Percentiles rank a stretch among this genome's conserved stretches.
phyloP scores from a whole-genome alignment of 2,888 invertebrate genomes.

The Prosopocoilus inquinatus region DNA sequence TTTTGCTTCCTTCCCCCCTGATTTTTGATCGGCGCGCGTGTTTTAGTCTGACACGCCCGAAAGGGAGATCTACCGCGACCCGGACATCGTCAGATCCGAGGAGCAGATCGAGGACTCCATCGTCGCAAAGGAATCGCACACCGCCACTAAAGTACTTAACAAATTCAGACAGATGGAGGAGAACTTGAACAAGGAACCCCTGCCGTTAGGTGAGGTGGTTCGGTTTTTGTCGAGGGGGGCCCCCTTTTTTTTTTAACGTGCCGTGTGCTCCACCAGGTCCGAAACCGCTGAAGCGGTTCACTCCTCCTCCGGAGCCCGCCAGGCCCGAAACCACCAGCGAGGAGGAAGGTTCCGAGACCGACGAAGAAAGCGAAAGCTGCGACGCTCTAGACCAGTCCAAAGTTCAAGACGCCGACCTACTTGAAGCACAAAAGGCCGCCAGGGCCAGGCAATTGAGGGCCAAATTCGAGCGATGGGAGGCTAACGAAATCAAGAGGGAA shows the following conservation, averaged over 20 bases:
- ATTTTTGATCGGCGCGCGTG: not conserved
- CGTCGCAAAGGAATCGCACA: constrained; percentile 61
- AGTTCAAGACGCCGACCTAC: constrained; percentile 40
- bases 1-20: not conserved
- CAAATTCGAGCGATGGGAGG: constrained; percentile 87
- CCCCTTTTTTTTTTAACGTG: not conserved
- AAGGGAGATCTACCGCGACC: constrained; percentile 70
- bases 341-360: constrained; percentile 49
- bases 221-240: not conserved
- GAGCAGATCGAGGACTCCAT: constrained; percentile 56
- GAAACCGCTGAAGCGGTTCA: constrained; percentile 84
- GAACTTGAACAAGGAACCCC: constrained; percentile 56
- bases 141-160: constrained; percentile 81
- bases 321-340: constrained; percentile 42
- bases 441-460: constrained; percentile 81
- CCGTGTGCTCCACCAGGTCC: constrained; percentile 51
- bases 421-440: constrained; percentile 66
- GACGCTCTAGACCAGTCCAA: constrained; percentile 49
- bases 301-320: constrained; percentile 75
- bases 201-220: constrained; percentile 40
- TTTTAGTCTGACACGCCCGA: constrained; percentile 65
- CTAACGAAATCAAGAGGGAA: constrained; percentile 62
- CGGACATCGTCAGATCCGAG: constrained; percentile 66
- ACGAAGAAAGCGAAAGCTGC: constrained; percentile 52
- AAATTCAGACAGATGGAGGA: constrained; percentile 90